phyloP scores from a whole-genome alignment of 1,140 invertebrate genomes.

The Stratiolaelaps scimitus region DNA sequence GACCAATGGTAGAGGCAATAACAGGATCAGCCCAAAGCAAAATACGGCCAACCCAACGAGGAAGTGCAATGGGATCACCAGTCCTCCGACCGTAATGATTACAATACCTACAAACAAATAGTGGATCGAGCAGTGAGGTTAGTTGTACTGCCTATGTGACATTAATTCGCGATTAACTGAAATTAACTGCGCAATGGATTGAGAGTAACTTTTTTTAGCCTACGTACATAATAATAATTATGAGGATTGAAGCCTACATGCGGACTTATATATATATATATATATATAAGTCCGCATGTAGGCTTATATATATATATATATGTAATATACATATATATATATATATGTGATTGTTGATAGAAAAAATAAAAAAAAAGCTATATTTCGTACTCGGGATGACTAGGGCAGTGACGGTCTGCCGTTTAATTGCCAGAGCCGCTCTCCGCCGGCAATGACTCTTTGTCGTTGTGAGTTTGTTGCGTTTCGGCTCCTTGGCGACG shows the following conservation, averaged over 20 bases:
- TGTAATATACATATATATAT: too few relatives aligned
- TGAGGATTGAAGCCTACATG: background rate
- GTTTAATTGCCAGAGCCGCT: conserved; percentile 19
- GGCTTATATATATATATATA: too few relatives aligned
- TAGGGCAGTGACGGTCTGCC: conserved; percentile 12
- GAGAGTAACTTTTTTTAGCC: background rate
- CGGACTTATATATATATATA: background rate
- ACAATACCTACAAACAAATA: conserved; percentile 11
- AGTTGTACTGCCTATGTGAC: background rate
- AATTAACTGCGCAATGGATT: background rate
- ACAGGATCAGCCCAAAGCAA: conserved; percentile 23
- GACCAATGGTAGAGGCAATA: conserved; percentile 17
- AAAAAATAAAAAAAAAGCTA: too few relatives aligned
- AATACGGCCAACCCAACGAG: conserved; percentile 19
- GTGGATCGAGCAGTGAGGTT: background rate
- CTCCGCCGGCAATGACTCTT: conserved; percentile 19
- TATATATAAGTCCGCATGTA: too few relatives aligned
- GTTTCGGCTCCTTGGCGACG: background rate
- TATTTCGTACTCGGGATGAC: conserved; percentile 11
- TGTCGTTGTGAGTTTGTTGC: conserved; percentile 16
- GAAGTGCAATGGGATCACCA: conserved; percentile 17
- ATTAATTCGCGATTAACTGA: background rate
- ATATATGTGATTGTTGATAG: too few relatives aligned
- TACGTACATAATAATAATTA: background rate
- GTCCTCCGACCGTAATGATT: conserved; percentile 22